Conservation (phyloP, 2,888 invertebrate species). For the Trissoscelio sp. region DNA sequence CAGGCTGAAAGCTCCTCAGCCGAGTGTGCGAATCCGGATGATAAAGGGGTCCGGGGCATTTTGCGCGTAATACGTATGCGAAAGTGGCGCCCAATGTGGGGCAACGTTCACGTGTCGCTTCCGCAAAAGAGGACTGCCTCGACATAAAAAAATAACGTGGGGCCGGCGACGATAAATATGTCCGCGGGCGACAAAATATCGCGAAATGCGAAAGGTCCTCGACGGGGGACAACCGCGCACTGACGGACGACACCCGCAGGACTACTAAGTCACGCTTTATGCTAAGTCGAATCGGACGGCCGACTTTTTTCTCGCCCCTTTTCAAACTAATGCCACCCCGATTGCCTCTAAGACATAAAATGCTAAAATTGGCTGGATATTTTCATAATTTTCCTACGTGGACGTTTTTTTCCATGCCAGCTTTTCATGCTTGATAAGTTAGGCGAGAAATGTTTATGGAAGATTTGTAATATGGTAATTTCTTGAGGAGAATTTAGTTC, state of each 20-base stretch:
- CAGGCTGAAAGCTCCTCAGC: constrained; percentile 52
- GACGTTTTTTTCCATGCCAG: not conserved
- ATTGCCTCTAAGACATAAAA: constrained; percentile 65
- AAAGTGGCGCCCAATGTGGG: constrained; percentile 71
- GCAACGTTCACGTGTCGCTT: constrained; percentile 72
- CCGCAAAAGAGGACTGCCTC: constrained; percentile 52
- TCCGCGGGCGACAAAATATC: constrained; percentile 82
- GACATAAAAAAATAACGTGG: constrained; percentile 59
- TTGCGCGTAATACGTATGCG: constrained; percentile 65
- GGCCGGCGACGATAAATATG: constrained; percentile 80
- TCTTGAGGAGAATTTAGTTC: too few species aligned
- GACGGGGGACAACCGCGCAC: constrained; percentile 59
- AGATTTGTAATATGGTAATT: too few species aligned
- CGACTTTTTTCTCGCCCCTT: constrained; percentile 73
- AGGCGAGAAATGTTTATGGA: too few species aligned
- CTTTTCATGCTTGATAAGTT: too few species aligned
- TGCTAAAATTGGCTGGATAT: constrained; percentile 46
- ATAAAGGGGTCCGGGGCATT: constrained; percentile 62
- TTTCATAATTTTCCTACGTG: constrained; percentile 10
- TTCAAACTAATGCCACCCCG: constrained; percentile 80
- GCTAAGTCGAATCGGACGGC: constrained; percentile 77
- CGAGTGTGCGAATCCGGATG: constrained; percentile 58
- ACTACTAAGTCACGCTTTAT: constrained; percentile 82
- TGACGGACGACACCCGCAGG: constrained; percentile 82
- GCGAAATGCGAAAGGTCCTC: constrained; percentile 78